phyloP scores from a whole-genome alignment of 2,888 invertebrate genomes.

The Nomada flava region DNA sequence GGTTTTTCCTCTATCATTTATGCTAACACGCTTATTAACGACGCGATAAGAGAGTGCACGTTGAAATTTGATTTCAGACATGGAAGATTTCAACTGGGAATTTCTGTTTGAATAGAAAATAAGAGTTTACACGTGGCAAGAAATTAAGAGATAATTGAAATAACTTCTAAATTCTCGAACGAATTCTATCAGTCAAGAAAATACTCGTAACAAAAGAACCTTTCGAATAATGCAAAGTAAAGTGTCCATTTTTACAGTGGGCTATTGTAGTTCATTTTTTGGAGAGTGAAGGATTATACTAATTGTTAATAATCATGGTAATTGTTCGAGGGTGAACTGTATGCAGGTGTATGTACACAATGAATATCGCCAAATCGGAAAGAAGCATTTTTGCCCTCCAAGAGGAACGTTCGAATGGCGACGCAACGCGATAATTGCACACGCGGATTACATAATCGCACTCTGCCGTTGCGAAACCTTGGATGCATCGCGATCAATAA shows the following conservation, averaged over 20 bases:
- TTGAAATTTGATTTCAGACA: background rate
- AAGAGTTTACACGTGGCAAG: background rate
- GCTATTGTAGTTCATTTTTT: too few relatives aligned
- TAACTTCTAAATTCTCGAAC: background rate
- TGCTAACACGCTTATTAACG: constrained; percentile 12
- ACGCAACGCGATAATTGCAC: constrained; percentile 59
- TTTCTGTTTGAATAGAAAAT: background rate
- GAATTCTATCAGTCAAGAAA: background rate
- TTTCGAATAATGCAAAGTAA: too few relatives aligned
- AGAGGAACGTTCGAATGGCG: constrained; percentile 46
- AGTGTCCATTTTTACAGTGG: too few relatives aligned
- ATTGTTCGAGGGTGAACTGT: too few relatives aligned
- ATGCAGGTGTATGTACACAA: too few relatives aligned
- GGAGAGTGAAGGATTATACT: too few relatives aligned
- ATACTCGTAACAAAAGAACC: background rate
- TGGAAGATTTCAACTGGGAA: background rate
- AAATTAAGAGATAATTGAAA: background rate
- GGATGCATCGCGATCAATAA: constrained; percentile 60
- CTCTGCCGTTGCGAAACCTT: constrained; percentile 40
- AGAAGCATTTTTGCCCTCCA: constrained; percentile 41
- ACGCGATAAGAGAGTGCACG: background rate
- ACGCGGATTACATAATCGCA: constrained; percentile 63
- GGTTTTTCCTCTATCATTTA: background rate
- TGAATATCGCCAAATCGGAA: constrained; percentile 58
- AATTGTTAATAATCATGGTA: too few relatives aligned